Conservation (phyloP, 2,797 vertebrate genomes). For the Pampus argenteus region DNA sequence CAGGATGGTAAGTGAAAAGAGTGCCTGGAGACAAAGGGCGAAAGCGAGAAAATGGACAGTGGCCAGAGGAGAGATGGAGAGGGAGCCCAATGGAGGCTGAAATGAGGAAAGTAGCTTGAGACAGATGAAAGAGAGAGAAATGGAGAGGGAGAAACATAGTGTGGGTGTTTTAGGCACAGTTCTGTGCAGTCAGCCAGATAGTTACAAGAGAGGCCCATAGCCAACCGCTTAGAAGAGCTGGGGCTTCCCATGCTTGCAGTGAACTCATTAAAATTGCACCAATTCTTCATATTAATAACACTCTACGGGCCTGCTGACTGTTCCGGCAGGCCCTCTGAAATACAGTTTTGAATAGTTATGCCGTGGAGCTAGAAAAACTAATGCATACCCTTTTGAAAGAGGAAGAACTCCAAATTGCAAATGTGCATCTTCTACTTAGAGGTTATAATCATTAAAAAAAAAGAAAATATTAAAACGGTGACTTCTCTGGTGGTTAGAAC, state of each 20-base stretch:
- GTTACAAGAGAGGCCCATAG: slow-evolving; percentile 18
- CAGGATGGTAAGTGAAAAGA: neutral
- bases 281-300: slow-evolving; percentile 57
- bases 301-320: slow-evolving; percentile 28
- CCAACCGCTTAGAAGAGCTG: slow-evolving; percentile 13
- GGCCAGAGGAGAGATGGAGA: slow-evolving; percentile 21
- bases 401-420: neutral
- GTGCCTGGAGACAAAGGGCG: neutral
- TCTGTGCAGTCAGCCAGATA: slow-evolving; percentile 43
- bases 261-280: slow-evolving; percentile 47
- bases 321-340: slow-evolving; percentile 8
- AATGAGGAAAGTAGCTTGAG: slow-evolving; percentile 24
- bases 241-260: slow-evolving; percentile 27
- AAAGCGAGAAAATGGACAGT: slow-evolving; percentile 19
- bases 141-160: slow-evolving; percentile 5
- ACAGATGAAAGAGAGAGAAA: slow-evolving; percentile 17
- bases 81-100: slow-evolving; percentile 14
- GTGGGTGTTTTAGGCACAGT: slow-evolving; percentile 33
- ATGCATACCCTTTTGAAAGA: neutral
- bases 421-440: neutral
- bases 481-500: neutral
- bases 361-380: slow-evolving; percentile 10
- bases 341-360: slow-evolving; percentile 10
- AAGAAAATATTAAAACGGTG: neutral
- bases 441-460: neutral